These are phyloP conservation scores for Tiliacea aurago DNA, from an alignment of 2,888 invertebrate species.

Conservation along the genomic window DNA sequence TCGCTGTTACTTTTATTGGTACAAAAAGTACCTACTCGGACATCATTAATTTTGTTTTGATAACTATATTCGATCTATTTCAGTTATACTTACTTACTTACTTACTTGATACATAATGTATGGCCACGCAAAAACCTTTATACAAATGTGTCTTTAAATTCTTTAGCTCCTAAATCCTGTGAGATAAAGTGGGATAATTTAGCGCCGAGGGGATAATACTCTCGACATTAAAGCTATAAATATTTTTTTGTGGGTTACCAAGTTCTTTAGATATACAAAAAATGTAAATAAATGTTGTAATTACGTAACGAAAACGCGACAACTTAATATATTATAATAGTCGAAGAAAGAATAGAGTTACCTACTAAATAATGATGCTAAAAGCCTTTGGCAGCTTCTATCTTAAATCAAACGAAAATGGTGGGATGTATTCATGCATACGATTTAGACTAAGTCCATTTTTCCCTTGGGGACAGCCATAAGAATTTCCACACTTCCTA, in stretches of 20 bases:
- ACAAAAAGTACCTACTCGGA: too few species aligned
- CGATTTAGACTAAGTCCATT: neutral
- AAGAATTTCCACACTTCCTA: neutral
- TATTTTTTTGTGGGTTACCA: conserved; percentile 34
- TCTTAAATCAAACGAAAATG: neutral
- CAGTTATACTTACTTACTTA: neutral
- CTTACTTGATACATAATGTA: too few species aligned
- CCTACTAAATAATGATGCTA: neutral
- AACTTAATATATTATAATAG: neutral
- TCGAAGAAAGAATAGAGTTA: neutral
- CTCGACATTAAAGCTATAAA: conserved; percentile 20
- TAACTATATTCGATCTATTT: neutral
- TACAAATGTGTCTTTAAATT: conserved; percentile 20
- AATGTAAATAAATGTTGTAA: neutral
- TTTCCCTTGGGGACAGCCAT: neutral
- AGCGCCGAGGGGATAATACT: conserved; percentile 9
- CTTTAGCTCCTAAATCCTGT: conserved; percentile 6
- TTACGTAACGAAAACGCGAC: neutral
- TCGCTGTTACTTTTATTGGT: too few species aligned
- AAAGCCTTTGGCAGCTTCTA: neutral
- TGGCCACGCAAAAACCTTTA: neutral
- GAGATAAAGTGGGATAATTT: conserved; percentile 26
- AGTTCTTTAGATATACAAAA: conserved; percentile 10
- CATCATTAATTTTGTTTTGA: too few species aligned
- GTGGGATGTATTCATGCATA: neutral